These are phyloP conservation scores for Notolabrus celidotus DNA, from an alignment of 2,797 vertebrate genomes.

Conservation along the genomic window DNA sequence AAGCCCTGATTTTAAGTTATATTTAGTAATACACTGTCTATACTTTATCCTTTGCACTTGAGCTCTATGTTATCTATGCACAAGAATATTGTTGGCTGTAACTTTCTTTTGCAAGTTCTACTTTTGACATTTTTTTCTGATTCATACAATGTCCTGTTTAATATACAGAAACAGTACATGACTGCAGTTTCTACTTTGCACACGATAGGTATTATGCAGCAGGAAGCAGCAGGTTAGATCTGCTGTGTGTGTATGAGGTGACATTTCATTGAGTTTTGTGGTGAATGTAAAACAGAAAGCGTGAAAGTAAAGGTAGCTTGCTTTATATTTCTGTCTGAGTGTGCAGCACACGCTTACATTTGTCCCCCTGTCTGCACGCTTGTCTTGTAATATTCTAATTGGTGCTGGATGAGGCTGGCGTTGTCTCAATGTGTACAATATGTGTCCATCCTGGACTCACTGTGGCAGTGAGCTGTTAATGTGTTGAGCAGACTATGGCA, in stretches of 20 bases:
- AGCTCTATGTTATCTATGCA: neutral
- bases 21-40: constrained; percentile 7
- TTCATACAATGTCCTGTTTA: constrained; percentile 16
- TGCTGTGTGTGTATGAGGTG: constrained; percentile 17
- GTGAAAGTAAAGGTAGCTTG: constrained; percentile 22
- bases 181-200: constrained; percentile 34
- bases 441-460: constrained; percentile 15
- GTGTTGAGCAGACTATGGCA: constrained; percentile 44
- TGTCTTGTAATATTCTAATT: constrained; percentile 56
- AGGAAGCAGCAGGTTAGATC: constrained; percentile 31
- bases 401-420: constrained; percentile 29
- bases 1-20: neutral
- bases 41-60: constrained; percentile 10
- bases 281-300: constrained; percentile 43
- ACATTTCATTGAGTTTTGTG: constrained; percentile 42
- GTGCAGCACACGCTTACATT: constrained; percentile 12
- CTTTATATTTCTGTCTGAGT: constrained; percentile 32
- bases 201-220: constrained; percentile 25
- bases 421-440: constrained; percentile 43
- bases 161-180: constrained; percentile 11
- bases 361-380: constrained; percentile 30
- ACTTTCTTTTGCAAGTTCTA: constrained; percentile 3
- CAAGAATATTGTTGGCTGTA: neutral
- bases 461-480: constrained; percentile 59
- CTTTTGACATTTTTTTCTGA: neutral